Evolutionary conservation across 2,113 vertebrate species (phyloP).

Genomic region (Nipponia nippon): DNA sequence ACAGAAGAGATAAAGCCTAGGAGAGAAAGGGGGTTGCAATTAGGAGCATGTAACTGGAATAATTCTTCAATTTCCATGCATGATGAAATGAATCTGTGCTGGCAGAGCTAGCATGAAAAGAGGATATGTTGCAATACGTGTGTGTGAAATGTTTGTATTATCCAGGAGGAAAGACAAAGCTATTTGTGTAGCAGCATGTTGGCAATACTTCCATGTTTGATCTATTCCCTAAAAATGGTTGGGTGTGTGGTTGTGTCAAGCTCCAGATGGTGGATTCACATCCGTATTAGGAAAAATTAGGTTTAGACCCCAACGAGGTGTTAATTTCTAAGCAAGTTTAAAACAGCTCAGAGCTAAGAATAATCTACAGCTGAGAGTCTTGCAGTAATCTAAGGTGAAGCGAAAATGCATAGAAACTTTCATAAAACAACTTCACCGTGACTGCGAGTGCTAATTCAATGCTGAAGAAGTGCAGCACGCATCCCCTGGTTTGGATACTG

Average conservation of each 20-base stretch:
- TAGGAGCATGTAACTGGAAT: constrained; percentile 41
- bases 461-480: not conserved
- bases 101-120: not conserved
- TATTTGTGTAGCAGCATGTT: not conserved
- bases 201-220: not conserved
- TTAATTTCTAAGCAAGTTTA: not conserved
- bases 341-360: not conserved
- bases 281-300: not conserved
- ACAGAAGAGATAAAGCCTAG: not conserved
- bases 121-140: not conserved
- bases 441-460: not conserved
- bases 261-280: not conserved
- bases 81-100: constrained; percentile 27
- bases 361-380: not conserved
- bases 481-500: not conserved
- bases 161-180: not conserved
- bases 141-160: not conserved
- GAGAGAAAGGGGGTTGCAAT: constrained; percentile 9
- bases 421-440: not conserved
- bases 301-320: not conserved
- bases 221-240: not conserved
- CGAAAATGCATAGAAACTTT: not conserved
- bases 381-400: not conserved
- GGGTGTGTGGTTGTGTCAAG: not conserved
- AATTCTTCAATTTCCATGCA: constrained; percentile 52